Base-by-base conservation (phyloP, 1,140 invertebrate species). In the Scylla paramamosain region DNA sequence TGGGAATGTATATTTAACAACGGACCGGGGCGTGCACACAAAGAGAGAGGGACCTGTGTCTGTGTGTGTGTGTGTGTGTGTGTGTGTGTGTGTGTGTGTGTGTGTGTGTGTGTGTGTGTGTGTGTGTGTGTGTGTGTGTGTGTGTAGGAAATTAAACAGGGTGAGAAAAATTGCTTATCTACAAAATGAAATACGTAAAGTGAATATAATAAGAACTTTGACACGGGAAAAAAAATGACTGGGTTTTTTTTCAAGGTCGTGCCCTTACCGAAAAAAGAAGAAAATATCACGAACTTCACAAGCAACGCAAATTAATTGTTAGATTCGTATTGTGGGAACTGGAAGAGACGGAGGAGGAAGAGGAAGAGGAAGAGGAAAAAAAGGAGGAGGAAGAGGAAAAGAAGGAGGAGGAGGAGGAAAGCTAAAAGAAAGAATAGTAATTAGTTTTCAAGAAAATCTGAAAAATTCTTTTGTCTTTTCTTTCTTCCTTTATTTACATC, bases 1-100 rank as follows among this genome's bases (percentile, higher is more conserved):
- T 77, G 67, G 52, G 67, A 77, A 77, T 77, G 67, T 77, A 59
- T 77, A 77, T 77, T 77, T 77, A 77, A 77, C 16, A 77, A 77
- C 67, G 20, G 25, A 20, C 67, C 67, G 67, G 67, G 25, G 67
- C 67, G 67, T 7, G 25, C 67, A 77, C 67, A 77, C 67, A 77
- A n/a, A 77, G 25, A n/a, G 25, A n/a, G 20, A 77, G 25, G 25
- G 67, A 25, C 67, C 20, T n/a, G 67, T 77, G 67, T 25, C 7
- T 77, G 67, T 77, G 16, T 25, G 16, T 25, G 67, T 77, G 67
- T 77, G 67, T 77, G 67, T 77, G 67, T 77, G 67, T 59, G 67
- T 77, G 67, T 77, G 67, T 77, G 67, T 25, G 67, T 77, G 67
- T 77, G 67, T 25, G 67, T 77, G 67, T 77, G 67, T 59, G 20